Evolutionary conservation across 2,797 vertebrate species (phyloP).

Genomic region (Scomberomorus guttatus): DNA sequence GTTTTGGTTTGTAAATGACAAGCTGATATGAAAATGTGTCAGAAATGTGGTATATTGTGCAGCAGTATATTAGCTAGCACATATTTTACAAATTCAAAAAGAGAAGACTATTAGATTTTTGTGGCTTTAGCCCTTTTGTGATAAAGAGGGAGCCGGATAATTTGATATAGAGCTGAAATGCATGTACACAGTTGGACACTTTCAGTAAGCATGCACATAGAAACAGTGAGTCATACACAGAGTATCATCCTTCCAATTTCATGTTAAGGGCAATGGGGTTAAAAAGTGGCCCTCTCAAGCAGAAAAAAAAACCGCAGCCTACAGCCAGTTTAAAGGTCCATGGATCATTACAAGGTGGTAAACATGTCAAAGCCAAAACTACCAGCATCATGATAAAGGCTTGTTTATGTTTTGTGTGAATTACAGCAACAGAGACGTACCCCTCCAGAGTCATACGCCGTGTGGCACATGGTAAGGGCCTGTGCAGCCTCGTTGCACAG

Average conservation of each 20-base stretch:
- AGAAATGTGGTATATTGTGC: conserved; percentile 44
- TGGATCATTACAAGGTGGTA: conserved; percentile 43
- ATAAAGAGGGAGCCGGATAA: conserved; percentile 38
- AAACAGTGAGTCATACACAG: conserved; percentile 72
- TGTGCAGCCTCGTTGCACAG: conserved; percentile 34
- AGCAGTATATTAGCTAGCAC: conserved; percentile 46
- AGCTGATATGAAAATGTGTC: conserved; percentile 49
- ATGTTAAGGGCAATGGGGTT: conserved; percentile 24
- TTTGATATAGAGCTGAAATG: conserved; percentile 64
- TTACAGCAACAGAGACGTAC: conserved; percentile 42
- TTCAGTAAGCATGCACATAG: conserved; percentile 84
- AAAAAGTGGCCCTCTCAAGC: conserved; percentile 45
- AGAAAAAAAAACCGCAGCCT: conserved; percentile 27
- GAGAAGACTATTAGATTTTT: conserved; percentile 53
- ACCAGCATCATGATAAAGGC: conserved; percentile 73
- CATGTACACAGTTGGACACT: conserved; percentile 75
- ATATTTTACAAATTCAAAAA: conserved; percentile 58
- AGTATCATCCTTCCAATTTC: conserved; percentile 38
- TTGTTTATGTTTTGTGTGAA: conserved; percentile 37
- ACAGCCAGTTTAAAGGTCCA: conserved; percentile 55
- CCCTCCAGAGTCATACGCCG: conserved; percentile 35
- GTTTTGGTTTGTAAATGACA: conserved; percentile 42
- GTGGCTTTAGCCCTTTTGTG: conserved; percentile 71
- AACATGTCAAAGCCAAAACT: conserved; percentile 52
- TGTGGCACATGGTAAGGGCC: conserved; percentile 51